Percentiles rank a stretch among this genome's conserved stretches.
Conservation (phyloP, 1,140 invertebrate species). For the Scylla paramamosain region DNA sequence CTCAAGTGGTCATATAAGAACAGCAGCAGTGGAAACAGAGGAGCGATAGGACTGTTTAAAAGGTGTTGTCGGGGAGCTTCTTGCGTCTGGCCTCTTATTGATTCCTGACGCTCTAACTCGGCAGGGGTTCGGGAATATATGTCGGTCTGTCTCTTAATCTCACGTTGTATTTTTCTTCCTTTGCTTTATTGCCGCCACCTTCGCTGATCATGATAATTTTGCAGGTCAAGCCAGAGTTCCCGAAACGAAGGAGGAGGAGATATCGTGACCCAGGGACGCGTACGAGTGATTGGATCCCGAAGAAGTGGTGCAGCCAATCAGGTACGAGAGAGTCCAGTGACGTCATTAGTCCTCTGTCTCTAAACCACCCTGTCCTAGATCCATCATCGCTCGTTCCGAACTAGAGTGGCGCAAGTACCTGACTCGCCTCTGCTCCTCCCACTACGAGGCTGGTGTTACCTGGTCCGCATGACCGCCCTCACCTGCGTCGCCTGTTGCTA, state of each 20-base stretch:
- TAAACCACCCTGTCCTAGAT: slow-evolving; percentile 65
- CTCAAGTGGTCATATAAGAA: not conserved
- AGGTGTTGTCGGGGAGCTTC: not conserved
- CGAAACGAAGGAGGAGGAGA: slow-evolving; percentile 50
- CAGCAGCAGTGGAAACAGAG: not conserved
- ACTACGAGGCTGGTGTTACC: not conserved
- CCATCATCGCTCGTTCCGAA: slow-evolving; percentile 53
- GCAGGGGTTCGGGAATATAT: slow-evolving; percentile 32
- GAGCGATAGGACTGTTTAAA: not conserved
- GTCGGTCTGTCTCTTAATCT: slow-evolving; percentile 56
- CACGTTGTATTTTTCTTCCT: slow-evolving; percentile 46
- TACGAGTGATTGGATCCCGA: slow-evolving; percentile 49
- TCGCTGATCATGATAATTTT: slow-evolving; percentile 56
- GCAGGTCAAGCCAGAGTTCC: slow-evolving; percentile 63
- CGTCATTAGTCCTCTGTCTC: slow-evolving; percentile 67
- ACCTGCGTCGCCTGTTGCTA: slow-evolving; percentile 22
- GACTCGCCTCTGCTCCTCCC: slow-evolving; percentile 37
- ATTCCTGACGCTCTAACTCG: slow-evolving; percentile 49
- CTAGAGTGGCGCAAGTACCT: slow-evolving; percentile 45
- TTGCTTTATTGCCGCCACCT: slow-evolving; percentile 55
- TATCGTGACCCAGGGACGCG: slow-evolving; percentile 57
- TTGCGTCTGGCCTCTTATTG: slow-evolving; percentile 46
- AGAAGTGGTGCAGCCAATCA: slow-evolving; percentile 60
- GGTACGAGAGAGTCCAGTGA: slow-evolving; percentile 42
- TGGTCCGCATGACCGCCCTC: not conserved